Evolutionary conservation across 2,797 vertebrate species (phyloP), one percentile per base, ranked within the genome.

Genomic region (Alcedo quadribrachys): DNA sequence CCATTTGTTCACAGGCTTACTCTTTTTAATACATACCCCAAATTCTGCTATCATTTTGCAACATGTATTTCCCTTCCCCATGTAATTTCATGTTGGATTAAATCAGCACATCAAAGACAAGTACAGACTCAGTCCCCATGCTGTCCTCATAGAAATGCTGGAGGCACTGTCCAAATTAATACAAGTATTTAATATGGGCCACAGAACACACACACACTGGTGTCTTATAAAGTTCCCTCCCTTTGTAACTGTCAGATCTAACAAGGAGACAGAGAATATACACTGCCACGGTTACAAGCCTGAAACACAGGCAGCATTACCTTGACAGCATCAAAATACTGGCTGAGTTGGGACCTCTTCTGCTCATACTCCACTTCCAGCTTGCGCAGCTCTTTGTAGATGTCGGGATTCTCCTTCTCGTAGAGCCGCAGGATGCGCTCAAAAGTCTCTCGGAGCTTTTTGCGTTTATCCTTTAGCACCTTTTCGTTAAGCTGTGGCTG

Each of bases 371-470:
- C 99, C 67, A 99, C 96, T 91, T 99, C 99, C 69, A 99, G 40
- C 65, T 99, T 99, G 45, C 99, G 98, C 15, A 99, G 96, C 17
- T 99, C 99, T 93, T 99, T 99, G 92, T 99, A 99, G 37, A 98
- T 99, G n/a, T 99, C 99, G 0, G 99, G 99, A 85, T 99, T 99
- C 94, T 99, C 99, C 75, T 99, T 98, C 94, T 99, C 99, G 0
- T 99, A 99, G 51, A 99, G 98, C 25, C 98, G 98, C 25, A 99
- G 97, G 62, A 99, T 99, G 2, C 99, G 98, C 92, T 99, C 99
- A 66, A 99, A 99, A 3, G 99, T 99, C 97, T 99, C 99, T 1
- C 99, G 98, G 10, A 99, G 97, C 82, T 99, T 99, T 97, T 99
- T 99, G 94, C 99, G 98, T 88, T 99, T 99, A 95, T 99, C 99